Base-by-base conservation (phyloP, 1,140 invertebrate species). In the Drosophila repletoides region DNA sequence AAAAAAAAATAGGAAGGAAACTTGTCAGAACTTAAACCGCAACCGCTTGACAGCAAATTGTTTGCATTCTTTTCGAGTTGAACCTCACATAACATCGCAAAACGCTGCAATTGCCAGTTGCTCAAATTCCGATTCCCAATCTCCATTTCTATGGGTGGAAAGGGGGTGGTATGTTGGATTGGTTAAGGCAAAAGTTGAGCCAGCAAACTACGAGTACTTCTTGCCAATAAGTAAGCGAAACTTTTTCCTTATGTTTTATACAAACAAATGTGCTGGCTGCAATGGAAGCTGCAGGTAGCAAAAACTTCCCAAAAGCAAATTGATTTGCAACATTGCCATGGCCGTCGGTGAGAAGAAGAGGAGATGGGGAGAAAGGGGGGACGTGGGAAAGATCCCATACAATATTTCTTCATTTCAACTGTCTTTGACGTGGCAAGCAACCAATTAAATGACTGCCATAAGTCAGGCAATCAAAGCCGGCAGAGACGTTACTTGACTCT, bases 251-350 rank as follows among this genome's bases (percentile, higher is more conserved):
- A 81, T 80, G 72, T 69, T 76, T 72, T 81, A 63, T 34, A 48
- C 77, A 83, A 83, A 73, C 77, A 83, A 81, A 76, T 81, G 48
- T 63, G 67, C 68, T n/a, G n/a, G n/a, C n/a, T n/a, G n/a, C n/a
- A n/a, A 58, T 41, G 28, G 51, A 67, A 66, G 69, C 56, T 53
- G 52, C 56, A 72, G 68, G 67, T 72, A 69, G 65, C 79, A 67
- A 77, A 83, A 77, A 79, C 59, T 76, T 67, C 36, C 17, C 55
- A 53, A 84, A 84, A 76, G 59, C 60, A 83, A 81, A 81, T 81
- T 81, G 73, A 83, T 81, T 83, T 77, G 73, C 59, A 73, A 66
- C 68, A 80, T 60, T 72, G 52, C 61, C 26, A n/a, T n/a, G 29
- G n/a, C n/a, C n/a, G n/a, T n/a, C n/a, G n/a, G 45, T 1, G 5